Evolutionary conservation across 2,113 vertebrate genomes (phyloP), one percentile per base, ranked within the genome.

Genomic region (Rhabdornis inornatus): DNA sequence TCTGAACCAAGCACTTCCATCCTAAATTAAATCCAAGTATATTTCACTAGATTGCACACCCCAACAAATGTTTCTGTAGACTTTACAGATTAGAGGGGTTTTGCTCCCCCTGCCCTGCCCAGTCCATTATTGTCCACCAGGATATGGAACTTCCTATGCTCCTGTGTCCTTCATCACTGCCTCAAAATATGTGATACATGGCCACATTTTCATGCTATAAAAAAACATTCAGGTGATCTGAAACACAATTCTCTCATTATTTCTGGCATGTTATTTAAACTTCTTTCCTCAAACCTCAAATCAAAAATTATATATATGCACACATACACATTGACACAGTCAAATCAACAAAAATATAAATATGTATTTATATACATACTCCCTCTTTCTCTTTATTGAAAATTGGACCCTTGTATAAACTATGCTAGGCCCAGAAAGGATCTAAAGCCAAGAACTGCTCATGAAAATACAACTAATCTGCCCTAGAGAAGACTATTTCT

Each of bases 391-490:
- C 10, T 68, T 23, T 52, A 8, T 77, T 78, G 86, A 22, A 20
- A 83, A 61, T 81, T 45, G 21, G 20, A 37, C 15, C 6, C 10
- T 50, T 72, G 9, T 53, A 55, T 71, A 79, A 76, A 76, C 17
- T 35, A 49, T 40, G 24, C 15, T 77, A n/a, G 59, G 18, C 37
- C 37, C 18, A 88, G 63, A 71, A 65, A 80, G 17, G 28, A 53
- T 69, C 63, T 85, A 83, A 71, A 80, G 53, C 25, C 75, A 94
- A 90, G 45, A 79, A 76, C 31, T 57, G 50, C 33, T 93, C 66
- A 86, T 90, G 74, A 74, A 89, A 91, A 87, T 75, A 33, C 13
- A 44, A 24, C 10, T 75, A 47, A 66, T 71, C 57, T 84, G 31
- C 47, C 84, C 81, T 92, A 79, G 53, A 94, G 65, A 49, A 60